Evolutionary conservation across 1,140 invertebrate genomes (phyloP).

Genomic region (Listronotus oregonensis): DNA sequence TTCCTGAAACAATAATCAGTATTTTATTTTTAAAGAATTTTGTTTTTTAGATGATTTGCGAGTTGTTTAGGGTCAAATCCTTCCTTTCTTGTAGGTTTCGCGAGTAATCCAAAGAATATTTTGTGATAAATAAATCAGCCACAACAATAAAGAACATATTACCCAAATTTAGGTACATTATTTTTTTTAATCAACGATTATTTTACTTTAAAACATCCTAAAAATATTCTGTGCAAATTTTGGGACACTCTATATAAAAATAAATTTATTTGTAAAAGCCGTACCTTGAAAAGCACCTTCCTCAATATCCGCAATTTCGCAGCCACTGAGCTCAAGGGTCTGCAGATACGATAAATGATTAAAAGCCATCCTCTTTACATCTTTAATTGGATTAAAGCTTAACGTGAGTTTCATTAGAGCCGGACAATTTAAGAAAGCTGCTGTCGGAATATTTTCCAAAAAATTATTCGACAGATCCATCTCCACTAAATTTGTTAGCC

Average conservation of each 20-base stretch:
- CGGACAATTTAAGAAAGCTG: constrained; percentile 75
- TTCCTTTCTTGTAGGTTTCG: no score
- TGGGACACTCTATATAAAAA: not conserved
- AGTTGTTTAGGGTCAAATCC: no score
- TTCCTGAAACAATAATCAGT: no score
- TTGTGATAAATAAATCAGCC: no score
- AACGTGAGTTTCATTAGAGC: constrained; percentile 81
- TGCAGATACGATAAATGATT: constrained; percentile 73
- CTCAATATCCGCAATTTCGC: constrained; percentile 76
- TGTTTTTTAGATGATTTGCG: no score
- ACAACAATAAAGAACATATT: no score
- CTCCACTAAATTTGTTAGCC: constrained; percentile 86
- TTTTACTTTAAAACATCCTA: no score
- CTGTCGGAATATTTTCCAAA: constrained; percentile 74
- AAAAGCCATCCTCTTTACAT: constrained; percentile 76
- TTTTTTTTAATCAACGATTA: no score
- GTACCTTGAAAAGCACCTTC: constrained; percentile 77
- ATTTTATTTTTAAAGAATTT: no score
- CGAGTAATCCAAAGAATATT: no score
- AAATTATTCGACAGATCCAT: constrained; percentile 84
- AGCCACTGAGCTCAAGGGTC: constrained; percentile 80
- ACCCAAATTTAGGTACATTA: no score
- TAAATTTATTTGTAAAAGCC: not conserved
- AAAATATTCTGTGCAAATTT: no score
- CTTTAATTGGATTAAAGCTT: constrained; percentile 78